A percentile compares a stretch with the other conserved stretches of the same genome.
These are phyloP conservation scores for Cacoxenus indagator DNA, from an alignment of 2,888 invertebrate species.

Conservation along the genomic window DNA sequence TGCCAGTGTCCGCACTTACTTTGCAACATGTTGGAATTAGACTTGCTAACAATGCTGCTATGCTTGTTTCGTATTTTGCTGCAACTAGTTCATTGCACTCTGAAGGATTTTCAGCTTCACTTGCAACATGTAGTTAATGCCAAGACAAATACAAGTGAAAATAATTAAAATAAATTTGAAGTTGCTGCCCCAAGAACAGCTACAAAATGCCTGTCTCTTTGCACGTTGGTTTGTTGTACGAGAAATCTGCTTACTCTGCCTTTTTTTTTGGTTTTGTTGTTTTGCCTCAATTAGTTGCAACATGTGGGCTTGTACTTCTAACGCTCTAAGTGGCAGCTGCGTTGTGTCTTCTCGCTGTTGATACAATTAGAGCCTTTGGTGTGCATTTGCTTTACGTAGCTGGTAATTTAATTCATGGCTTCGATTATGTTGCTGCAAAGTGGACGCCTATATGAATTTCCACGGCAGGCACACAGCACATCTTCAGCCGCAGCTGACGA, in stretches of 20 bases:
- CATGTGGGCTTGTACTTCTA: slow-evolving; percentile 25
- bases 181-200: slow-evolving; percentile 1
- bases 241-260: too few relatives aligned
- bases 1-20: slow-evolving; percentile 63
- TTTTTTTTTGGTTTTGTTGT: not conserved
- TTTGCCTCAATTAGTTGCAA: slow-evolving; percentile 19
- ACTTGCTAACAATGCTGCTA: slow-evolving; percentile 41
- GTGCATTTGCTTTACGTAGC: not conserved
- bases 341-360: slow-evolving; percentile 35
- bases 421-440: slow-evolving; percentile 5
- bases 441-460: not conserved
- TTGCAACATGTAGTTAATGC: slow-evolving; percentile 13
- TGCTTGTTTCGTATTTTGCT: slow-evolving; percentile 48
- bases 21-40: slow-evolving; percentile 62
- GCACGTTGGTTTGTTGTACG: not conserved
- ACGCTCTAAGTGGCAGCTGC: slow-evolving; percentile 15
- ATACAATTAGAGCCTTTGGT: slow-evolving; percentile 45
- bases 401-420: slow-evolving; percentile 23
- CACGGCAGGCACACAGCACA: slow-evolving; percentile 6
- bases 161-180: slow-evolving; percentile 57
- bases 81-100: slow-evolving; percentile 46
- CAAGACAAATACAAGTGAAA: slow-evolving; percentile 13
- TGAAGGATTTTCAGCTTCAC: not conserved
- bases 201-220: not conserved
- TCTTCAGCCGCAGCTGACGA: slow-evolving; percentile 4